Percentiles rank a stretch among this genome's conserved stretches.
phyloP scores from a whole-genome alignment of 2,113 vertebrate species.

The Etheostoma cragini region DNA sequence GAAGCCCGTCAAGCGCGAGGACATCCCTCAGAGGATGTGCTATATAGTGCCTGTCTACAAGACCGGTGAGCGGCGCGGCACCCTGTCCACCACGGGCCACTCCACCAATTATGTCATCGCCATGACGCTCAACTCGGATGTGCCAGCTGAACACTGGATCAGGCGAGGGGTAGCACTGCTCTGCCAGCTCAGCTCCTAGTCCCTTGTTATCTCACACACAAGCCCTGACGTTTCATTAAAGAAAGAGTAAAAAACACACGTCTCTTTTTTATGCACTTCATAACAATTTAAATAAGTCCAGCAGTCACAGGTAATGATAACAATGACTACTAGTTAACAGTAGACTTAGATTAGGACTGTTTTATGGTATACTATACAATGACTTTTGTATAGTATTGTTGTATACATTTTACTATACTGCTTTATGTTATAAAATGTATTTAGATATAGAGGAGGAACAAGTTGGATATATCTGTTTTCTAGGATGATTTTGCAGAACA shows the following conservation, averaged over 20 bases:
- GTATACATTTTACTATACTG: no score
- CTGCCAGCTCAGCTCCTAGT: constrained; percentile 88
- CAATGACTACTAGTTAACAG: no score
- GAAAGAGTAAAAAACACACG: not conserved
- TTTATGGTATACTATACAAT: no score
- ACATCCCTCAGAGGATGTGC: constrained; percentile 84
- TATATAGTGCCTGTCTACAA: constrained; percentile 89
- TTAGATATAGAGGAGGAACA: no score
- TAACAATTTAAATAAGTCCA: not conserved
- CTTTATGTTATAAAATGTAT: no score
- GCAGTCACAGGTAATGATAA: not conserved
- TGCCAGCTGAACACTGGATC: constrained; percentile 88
- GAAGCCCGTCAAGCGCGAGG: constrained; percentile 85
- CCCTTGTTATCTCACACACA: not conserved
- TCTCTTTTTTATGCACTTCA: not conserved
- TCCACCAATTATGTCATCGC: constrained; percentile 92
- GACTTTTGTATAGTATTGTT: no score
- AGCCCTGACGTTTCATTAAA: not conserved
- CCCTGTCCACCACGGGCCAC: constrained; percentile 90
- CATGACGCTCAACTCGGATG: constrained; percentile 86
- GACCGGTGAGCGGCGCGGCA: constrained; percentile 90
- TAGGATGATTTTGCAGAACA: no score
- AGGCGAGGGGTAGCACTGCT: constrained; percentile 87
- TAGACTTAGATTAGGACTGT: no score
- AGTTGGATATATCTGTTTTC: no score